A percentile compares a stretch with the other conserved stretches of the same genome.
Evolutionary conservation across 2,113 vertebrate genomes (phyloP).

Genomic region (Phylloscopus trochiloides): DNA sequence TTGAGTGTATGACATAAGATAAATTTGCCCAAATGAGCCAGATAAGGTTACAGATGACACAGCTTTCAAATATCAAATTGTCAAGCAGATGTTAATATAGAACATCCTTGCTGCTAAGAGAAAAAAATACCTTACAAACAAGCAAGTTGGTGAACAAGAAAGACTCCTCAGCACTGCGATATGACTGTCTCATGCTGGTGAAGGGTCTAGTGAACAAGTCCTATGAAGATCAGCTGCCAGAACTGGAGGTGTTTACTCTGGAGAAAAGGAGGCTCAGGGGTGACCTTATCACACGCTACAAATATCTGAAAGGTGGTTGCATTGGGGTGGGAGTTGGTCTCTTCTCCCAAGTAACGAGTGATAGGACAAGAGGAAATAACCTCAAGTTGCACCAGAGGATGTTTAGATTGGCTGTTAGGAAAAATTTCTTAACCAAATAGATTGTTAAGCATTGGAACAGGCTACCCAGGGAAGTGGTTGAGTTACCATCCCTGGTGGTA

Average conservation of each 20-base stretch:
- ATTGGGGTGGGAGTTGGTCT: neutral
- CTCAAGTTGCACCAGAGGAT: neutral
- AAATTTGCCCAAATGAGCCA: constrained; percentile 8
- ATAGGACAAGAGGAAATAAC: neutral
- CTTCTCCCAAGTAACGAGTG: neutral
- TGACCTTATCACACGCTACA: neutral
- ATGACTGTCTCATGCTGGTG: neutral
- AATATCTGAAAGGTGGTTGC: neutral
- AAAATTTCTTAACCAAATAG: neutral
- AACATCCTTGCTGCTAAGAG: neutral
- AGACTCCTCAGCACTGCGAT: neutral
- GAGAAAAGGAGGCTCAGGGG: neutral
- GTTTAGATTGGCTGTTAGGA: neutral
- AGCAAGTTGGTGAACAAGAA: neutral
- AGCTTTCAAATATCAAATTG: constrained; percentile 36
- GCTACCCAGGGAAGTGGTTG: neutral
- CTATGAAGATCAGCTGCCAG: neutral
- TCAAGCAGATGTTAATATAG: neutral
- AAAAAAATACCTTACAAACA: neutral
- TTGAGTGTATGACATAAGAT: neutral
- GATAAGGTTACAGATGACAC: constrained; percentile 7
- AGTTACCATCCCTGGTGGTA: neutral
- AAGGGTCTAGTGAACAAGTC: neutral
- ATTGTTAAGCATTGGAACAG: neutral
- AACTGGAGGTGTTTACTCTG: neutral